phyloP scores from a whole-genome alignment of 2,888 invertebrate genomes.

The Calameuta pallipes region DNA sequence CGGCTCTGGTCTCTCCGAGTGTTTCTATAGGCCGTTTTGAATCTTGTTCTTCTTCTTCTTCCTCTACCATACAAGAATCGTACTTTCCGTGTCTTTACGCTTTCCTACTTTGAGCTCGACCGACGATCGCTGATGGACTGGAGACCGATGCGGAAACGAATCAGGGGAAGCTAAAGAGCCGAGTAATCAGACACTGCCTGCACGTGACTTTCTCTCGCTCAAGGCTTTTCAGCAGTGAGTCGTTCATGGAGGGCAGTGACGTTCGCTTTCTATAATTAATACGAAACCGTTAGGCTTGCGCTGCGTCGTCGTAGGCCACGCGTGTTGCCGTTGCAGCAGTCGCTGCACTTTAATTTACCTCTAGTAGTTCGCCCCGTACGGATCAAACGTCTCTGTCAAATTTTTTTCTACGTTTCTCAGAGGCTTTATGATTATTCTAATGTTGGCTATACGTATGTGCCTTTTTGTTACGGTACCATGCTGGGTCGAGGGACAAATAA shows the following conservation, averaged over 20 bases:
- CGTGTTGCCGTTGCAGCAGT: background rate
- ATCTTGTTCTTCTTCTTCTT: slow-evolving; percentile 22
- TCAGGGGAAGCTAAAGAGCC: slow-evolving; percentile 11
- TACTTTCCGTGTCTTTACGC: background rate
- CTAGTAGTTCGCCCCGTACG: background rate
- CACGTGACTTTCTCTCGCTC: slow-evolving; percentile 44
- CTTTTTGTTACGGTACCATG: no score
- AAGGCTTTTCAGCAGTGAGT: slow-evolving; percentile 3
- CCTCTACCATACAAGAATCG: background rate
- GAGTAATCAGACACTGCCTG: slow-evolving; percentile 12
- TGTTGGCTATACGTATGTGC: no score
- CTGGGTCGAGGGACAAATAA: background rate
- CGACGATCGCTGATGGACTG: background rate
- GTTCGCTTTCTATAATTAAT: slow-evolving; percentile 43
- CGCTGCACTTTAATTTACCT: background rate
- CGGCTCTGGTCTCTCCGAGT: slow-evolving; percentile 26
- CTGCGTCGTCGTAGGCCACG: background rate
- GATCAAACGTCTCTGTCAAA: background rate
- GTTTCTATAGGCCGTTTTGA: slow-evolving; percentile 48
- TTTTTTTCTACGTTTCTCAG: background rate
- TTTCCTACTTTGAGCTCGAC: background rate
- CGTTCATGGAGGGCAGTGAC: slow-evolving; percentile 25
- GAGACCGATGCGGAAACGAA: slow-evolving; percentile 4
- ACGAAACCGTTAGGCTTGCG: slow-evolving; percentile 25
- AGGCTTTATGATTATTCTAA: background rate